A percentile compares a stretch with the other conserved stretches of the same genome.
Conservation (phyloP, 2,888 invertebrate species). For the Epistrophe grossulariae region DNA sequence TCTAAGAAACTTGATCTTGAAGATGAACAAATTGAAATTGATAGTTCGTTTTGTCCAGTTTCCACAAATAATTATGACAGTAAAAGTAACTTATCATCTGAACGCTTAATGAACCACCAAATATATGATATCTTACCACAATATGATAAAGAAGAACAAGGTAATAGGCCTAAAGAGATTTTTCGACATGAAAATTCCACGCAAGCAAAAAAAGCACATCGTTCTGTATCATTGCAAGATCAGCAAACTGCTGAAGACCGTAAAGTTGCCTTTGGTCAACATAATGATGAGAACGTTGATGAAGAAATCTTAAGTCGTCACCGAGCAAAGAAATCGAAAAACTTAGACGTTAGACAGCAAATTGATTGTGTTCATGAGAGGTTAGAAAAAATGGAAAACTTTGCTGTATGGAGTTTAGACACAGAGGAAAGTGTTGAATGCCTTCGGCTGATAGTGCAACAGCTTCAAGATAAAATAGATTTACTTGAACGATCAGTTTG, state of each 20-base stretch:
- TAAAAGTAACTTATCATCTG: constrained; percentile 53
- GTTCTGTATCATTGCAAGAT: neutral
- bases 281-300: neutral
- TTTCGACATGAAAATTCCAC: neutral
- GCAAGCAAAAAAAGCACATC: neutral
- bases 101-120: constrained; percentile 48
- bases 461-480: constrained; percentile 15
- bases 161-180: neutral
- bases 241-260: constrained; percentile 20
- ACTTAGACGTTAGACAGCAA: constrained; percentile 41
- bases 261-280: constrained; percentile 39
- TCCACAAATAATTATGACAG: constrained; percentile 16
- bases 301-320: neutral
- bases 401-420: constrained; percentile 12
- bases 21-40: constrained; percentile 58
- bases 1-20: constrained; percentile 48
- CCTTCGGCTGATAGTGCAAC: constrained; percentile 5
- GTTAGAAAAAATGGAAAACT: constrained; percentile 56
- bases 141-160: neutral
- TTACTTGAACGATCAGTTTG: neutral
- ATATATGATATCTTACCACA: constrained; percentile 25
- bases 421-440: constrained; percentile 40
- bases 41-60: constrained; percentile 50
- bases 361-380: constrained; percentile 38
- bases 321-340: neutral